Evolutionary conservation across 2,888 invertebrate species (phyloP).

Genomic region (Auanema freiburgensis): DNA sequence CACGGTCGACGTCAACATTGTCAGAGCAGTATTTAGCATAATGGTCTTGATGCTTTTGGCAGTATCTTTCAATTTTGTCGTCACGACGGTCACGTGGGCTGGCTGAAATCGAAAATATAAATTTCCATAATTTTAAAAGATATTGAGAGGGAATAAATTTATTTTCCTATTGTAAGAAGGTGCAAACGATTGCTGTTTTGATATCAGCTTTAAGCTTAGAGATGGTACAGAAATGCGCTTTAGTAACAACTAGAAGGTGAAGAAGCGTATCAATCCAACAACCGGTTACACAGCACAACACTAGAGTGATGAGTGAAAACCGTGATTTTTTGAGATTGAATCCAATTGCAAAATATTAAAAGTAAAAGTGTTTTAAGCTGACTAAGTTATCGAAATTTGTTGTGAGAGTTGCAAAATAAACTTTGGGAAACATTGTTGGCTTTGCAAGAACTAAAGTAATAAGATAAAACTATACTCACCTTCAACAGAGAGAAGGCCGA

Average conservation of each 20-base stretch:
- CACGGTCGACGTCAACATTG: conserved; percentile 31
- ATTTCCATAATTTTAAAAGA: conserved; percentile 2
- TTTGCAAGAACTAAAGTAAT: neutral
- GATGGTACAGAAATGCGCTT: neutral
- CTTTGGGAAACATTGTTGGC: neutral
- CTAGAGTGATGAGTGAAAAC: too few relatives aligned
- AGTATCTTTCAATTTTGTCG: conserved; percentile 41
- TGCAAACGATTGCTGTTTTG: neutral
- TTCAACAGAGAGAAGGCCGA: conserved; percentile 14
- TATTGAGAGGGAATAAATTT: neutral
- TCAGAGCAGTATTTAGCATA: conserved; percentile 49
- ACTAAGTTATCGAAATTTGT: neutral
- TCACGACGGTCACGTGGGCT: conserved; percentile 34
- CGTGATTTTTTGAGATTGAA: neutral
- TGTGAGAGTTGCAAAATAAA: neutral
- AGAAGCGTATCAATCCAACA: neutral
- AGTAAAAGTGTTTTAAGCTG: conserved; percentile 1
- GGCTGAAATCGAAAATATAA: conserved; percentile 27
- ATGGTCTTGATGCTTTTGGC: conserved; percentile 43
- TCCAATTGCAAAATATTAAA: neutral
- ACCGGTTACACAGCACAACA: too few relatives aligned
- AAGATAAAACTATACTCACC: conserved; percentile 13
- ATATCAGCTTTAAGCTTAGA: neutral
- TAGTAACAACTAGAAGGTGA: neutral
- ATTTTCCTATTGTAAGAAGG: too few relatives aligned